phyloP scores from a whole-genome alignment of 2,888 invertebrate species.

The Nematopogon swammerdamellus region DNA sequence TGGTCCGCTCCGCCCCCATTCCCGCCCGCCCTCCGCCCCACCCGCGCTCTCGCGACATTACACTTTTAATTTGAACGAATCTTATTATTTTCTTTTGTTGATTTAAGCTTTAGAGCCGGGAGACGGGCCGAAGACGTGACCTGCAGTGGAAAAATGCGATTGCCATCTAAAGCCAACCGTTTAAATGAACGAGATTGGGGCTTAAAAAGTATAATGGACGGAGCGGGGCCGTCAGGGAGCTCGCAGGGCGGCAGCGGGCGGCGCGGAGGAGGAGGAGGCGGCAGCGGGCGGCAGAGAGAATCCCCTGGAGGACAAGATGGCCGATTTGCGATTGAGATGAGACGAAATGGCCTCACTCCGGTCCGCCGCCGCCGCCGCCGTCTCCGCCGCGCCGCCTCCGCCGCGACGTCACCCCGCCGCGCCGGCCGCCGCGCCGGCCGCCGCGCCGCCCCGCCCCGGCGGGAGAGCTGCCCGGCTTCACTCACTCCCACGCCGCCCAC shows the following conservation, averaged over 20 bases:
- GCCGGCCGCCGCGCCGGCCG: no score
- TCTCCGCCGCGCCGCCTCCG: conserved; percentile 12
- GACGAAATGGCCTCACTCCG: conserved; percentile 19
- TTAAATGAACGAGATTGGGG: conserved; percentile 70
- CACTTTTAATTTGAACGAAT: conserved; percentile 73
- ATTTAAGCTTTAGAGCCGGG: conserved; percentile 61
- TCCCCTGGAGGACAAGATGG: conserved; percentile 36
- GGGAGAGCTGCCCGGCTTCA: no score
- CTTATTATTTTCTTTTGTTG: conserved; percentile 68
- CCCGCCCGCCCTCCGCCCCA: conserved; percentile 16
- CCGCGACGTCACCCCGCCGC: neutral
- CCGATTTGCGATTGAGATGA: conserved; percentile 58
- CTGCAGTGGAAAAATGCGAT: conserved; percentile 69
- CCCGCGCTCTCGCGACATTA: conserved; percentile 53
- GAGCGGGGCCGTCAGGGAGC: conserved; percentile 19
- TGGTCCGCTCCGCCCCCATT: conserved; percentile 3
- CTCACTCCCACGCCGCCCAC: no score
- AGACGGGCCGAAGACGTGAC: conserved; percentile 62
- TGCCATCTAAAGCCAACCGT: conserved; percentile 68
- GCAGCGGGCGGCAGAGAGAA: conserved; percentile 26
- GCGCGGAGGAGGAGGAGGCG: conserved; percentile 37
- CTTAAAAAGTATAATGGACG: conserved; percentile 71
- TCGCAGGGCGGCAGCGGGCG: conserved; percentile 18
- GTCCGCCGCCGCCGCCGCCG: conserved; percentile 13
- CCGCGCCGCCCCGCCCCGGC: no score